Conservation (phyloP, 1,140 invertebrate species). For the Lineus longissimus region DNA sequence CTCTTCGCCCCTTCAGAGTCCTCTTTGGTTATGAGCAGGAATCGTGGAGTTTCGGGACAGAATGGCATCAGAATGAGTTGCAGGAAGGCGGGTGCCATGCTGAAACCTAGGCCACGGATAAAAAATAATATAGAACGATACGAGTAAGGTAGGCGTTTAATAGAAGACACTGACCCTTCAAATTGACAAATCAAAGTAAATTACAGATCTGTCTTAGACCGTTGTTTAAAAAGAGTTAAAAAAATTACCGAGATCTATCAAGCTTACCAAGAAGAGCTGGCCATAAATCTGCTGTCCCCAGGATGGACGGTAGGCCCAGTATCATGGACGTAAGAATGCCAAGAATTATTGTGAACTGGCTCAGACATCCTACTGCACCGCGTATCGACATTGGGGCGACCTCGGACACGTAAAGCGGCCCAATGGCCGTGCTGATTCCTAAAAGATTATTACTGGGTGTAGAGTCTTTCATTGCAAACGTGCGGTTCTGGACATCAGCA, state of each 20-base stretch:
- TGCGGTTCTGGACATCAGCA: too few relatives aligned
- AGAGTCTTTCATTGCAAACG: too few relatives aligned
- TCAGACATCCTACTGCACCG: slow-evolving; percentile 75
- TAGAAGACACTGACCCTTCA: too few relatives aligned
- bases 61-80: slow-evolving; percentile 86
- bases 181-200: too few relatives aligned
- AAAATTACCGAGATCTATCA: not conserved
- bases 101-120: slow-evolving; percentile 68
- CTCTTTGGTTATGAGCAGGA: slow-evolving; percentile 87
- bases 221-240: too few relatives aligned
- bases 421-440: slow-evolving; percentile 88
- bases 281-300: slow-evolving; percentile 89
- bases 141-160: too few relatives aligned
- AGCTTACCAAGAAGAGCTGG: slow-evolving; percentile 56
- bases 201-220: too few relatives aligned
- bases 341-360: slow-evolving; percentile 90
- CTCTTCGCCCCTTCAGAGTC: slow-evolving; percentile 88
- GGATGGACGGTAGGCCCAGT: slow-evolving; percentile 84
- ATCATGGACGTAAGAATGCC: slow-evolving; percentile 83
- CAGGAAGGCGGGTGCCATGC: slow-evolving; percentile 83
- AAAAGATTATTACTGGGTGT: too few relatives aligned
- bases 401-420: slow-evolving; percentile 97
- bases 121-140: not conserved
- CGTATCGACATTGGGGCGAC: slow-evolving; percentile 90
- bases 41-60: slow-evolving; percentile 88